Evolutionary conservation across 2,113 vertebrate species (phyloP).

Genomic region (Pao palembangensis): DNA sequence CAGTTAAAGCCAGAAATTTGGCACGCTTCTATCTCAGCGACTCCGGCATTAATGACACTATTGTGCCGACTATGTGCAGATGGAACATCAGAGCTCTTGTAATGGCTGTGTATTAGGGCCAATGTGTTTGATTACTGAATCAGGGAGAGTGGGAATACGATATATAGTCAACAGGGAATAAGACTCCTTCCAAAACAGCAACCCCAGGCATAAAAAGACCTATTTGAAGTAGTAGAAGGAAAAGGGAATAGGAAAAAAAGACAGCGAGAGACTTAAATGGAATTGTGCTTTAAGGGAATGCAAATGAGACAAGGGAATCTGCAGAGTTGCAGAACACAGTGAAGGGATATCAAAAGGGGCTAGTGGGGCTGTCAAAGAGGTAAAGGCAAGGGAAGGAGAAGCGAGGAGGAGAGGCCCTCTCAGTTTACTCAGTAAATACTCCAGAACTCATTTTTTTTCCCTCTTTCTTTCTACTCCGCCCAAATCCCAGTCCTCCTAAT

Average conservation of each 20-base stretch:
- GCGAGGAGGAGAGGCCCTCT: conserved; percentile 34
- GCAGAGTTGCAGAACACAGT: conserved; percentile 64
- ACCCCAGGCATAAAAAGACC: conserved; percentile 50
- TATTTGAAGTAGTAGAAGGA: conserved; percentile 66
- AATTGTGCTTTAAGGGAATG: conserved; percentile 72
- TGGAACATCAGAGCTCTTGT: conserved; percentile 71
- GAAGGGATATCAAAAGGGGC: conserved; percentile 67
- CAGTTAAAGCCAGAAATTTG: conserved; percentile 55
- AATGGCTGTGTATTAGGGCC: conserved; percentile 72
- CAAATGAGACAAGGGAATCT: conserved; percentile 72
- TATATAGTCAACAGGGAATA: conserved; percentile 67
- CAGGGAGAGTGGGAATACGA: conserved; percentile 62
- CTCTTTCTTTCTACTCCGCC: conserved; percentile 35
- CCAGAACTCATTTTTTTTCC: conserved; percentile 26
- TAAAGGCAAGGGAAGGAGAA: conserved; percentile 41
- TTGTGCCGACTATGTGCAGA: conserved; percentile 69
- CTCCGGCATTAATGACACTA: conserved; percentile 72
- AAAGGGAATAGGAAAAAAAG: conserved; percentile 53
- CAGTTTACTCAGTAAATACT: conserved; percentile 64
- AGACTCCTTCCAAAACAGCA: conserved; percentile 61
- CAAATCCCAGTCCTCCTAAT: conserved; percentile 47
- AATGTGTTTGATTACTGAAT: conserved; percentile 77
- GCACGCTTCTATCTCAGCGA: conserved; percentile 54
- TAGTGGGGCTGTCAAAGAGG: conserved; percentile 60
- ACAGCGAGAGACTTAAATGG: conserved; percentile 65